These are phyloP conservation scores for Rousettus leschenaultii DNA, from an alignment of 2,113 vertebrate genomes.

Conservation along the genomic window DNA sequence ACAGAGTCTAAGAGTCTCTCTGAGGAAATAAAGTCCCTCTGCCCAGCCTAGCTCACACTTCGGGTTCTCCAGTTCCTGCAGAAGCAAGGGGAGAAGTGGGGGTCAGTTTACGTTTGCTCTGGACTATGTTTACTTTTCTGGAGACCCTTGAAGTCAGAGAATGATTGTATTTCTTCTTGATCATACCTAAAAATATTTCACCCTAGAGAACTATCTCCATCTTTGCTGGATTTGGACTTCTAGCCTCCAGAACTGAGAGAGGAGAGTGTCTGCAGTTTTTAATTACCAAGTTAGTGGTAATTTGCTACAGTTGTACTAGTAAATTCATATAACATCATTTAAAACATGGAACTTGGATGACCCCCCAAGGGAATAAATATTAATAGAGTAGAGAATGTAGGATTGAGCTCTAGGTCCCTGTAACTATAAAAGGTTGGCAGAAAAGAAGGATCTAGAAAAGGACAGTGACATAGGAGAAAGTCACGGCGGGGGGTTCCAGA, in stretches of 20 bases:
- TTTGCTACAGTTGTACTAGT: neutral
- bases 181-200: neutral
- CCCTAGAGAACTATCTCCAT: neutral
- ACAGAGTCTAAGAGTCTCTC: neutral
- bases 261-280: neutral
- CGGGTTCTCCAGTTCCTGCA: neutral
- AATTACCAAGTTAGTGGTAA: neutral
- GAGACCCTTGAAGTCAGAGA: neutral
- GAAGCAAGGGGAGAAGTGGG: neutral
- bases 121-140: neutral
- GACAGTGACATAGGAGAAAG: neutral
- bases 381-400: neutral
- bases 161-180: constrained; percentile 1
- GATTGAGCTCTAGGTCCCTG: neutral
- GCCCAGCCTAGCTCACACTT: neutral
- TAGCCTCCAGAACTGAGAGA: neutral
- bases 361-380: neutral
- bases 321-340: neutral
- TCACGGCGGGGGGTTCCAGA: neutral
- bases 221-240: neutral
- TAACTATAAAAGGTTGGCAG: no score
- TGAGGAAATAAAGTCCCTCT: neutral
- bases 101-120: neutral
- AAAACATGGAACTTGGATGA: neutral
- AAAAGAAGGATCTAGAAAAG: neutral